Base-by-base conservation (phyloP, 2,113 vertebrate genomes). In the Hypocryptadius cinnamomeus region DNA sequence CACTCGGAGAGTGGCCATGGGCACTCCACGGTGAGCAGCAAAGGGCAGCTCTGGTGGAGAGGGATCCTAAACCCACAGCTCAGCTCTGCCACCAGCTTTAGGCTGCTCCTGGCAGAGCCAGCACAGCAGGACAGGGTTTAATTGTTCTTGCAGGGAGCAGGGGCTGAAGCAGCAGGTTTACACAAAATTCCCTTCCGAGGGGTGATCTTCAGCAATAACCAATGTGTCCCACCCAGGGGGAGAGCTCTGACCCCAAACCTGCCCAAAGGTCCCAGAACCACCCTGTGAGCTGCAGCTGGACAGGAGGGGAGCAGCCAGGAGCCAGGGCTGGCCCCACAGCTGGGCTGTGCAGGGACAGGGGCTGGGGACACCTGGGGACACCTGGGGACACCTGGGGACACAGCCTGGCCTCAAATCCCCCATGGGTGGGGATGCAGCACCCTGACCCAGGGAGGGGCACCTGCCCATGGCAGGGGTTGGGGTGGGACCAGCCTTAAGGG, bases 161-260 rank as follows among this genome's bases (percentile, higher is more conserved):
- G 48, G 7, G 40, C 23, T 21, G 28, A 16, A 66, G 33, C 28
- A 10, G 30, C 14, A 6, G 40, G 13, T 57, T 40, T 18, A 37
- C 73, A 1, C 22, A 45, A 9, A 74, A 50, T n/a, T 28, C 63
- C 64, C 54, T 80, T 37, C 54, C 31, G 30, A 44, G 2, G 9
- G 16, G 45, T 68, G 51, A 42, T 21, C 56, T 78, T 47, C 42
- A 71, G 70, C 47, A 70, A 19, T 28, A 37, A n/a, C 35, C 59
- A 22, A 0, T 0, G 1, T 56, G 63, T 14, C 11, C n/a, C 6
- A 22, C 14, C 4, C 0, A 0, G 51, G 37, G 56, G 42, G 53
- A 60, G 6, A 73, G n/a, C 27, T 61, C 35, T 76, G 59, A 14
- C 17, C 53, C 6, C 28, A 79, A 56, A 87, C 24, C 24, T 54